phyloP scores from a whole-genome alignment of 2,797 vertebrate genomes.

The Telmatherina bonti region DNA sequence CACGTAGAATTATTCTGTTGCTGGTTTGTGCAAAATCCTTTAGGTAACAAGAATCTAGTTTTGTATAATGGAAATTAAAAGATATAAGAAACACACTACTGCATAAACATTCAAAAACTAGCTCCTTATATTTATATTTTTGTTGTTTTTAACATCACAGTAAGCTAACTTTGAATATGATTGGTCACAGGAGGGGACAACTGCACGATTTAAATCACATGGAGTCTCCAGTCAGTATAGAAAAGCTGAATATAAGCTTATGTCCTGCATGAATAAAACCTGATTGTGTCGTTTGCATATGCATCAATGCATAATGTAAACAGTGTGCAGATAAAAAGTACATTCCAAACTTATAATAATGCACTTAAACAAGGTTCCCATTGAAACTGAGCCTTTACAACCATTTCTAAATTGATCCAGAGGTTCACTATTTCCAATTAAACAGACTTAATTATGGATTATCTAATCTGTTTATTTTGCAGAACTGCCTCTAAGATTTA shows the following conservation, averaged over 20 bases:
- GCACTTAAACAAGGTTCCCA: background rate
- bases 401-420: background rate
- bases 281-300: background rate
- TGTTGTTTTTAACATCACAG: background rate
- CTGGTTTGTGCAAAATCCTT: background rate
- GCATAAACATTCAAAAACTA: background rate
- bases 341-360: background rate
- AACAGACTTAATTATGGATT: conserved; percentile 1
- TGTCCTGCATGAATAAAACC: background rate
- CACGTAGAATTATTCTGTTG: background rate
- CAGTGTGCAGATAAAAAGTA: background rate
- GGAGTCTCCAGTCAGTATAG: background rate
- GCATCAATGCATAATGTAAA: background rate
- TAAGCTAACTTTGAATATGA: background rate
- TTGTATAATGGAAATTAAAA: background rate
- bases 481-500: background rate
- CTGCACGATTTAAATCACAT: background rate
- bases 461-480: background rate
- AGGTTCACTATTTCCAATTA: conserved; percentile 5
- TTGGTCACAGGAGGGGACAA: background rate
- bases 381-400: background rate
- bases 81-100: background rate
- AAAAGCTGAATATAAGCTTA: background rate
- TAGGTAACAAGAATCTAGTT: background rate
- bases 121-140: background rate